Conservation (phyloP, 2,797 vertebrate species). For the Schizopygopsis malacanthus region DNA sequence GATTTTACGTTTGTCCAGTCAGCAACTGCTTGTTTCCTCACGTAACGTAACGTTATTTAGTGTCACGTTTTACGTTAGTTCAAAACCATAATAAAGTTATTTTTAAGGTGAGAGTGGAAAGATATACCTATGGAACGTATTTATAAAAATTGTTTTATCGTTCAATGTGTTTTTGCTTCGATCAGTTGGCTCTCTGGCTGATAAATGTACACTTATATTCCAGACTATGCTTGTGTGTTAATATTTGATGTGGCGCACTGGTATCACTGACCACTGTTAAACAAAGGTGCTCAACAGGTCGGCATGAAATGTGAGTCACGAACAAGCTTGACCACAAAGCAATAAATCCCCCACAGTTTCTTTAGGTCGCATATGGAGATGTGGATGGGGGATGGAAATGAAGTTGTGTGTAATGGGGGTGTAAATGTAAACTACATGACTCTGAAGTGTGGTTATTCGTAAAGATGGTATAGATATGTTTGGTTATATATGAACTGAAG, state of each 20-base stretch:
- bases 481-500: not conserved
- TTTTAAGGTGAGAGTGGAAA: not conserved
- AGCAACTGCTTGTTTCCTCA: not conserved
- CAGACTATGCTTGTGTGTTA: slow-evolving; percentile 25
- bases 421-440: slow-evolving; percentile 75
- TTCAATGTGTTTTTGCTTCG: not conserved
- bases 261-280: slow-evolving; percentile 56
- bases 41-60: no score
- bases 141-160: no score
- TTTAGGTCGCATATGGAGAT: slow-evolving; percentile 87
- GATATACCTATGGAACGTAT: not conserved
- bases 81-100: not conserved
- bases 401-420: slow-evolving; percentile 74
- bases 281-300: slow-evolving; percentile 71
- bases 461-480: not conserved
- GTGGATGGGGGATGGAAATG: slow-evolving; percentile 79
- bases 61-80: not conserved
- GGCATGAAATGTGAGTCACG: slow-evolving; percentile 77
- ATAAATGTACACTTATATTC: not conserved
- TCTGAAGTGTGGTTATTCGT: not conserved
- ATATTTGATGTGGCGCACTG: slow-evolving; percentile 43
- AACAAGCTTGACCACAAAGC: slow-evolving; percentile 84
- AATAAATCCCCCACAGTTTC: slow-evolving; percentile 90
- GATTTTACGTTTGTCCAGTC: not conserved
- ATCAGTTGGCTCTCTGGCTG: not conserved